A percentile compares a stretch with the other conserved stretches of the same genome.
Conservation (phyloP, 2,797 vertebrate genomes). For the Phyllotis vaccarum region DNA sequence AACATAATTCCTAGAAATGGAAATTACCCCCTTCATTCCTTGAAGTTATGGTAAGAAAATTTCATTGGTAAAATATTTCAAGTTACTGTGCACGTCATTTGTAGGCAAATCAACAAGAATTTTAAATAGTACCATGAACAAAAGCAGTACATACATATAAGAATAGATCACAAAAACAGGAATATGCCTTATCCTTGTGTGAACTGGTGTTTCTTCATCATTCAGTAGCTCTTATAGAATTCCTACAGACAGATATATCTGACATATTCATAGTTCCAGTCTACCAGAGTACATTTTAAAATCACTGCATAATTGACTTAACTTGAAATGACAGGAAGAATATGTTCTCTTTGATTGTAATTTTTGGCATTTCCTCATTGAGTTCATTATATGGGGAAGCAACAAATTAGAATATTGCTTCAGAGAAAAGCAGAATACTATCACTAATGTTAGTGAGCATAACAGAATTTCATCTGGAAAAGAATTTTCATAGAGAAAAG, state of each 20-base stretch:
- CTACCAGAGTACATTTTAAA: neutral
- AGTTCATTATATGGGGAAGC: neutral
- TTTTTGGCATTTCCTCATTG: neutral
- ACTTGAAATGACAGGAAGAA: neutral
- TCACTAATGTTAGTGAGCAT: neutral
- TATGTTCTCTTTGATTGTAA: neutral
- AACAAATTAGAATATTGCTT: neutral
- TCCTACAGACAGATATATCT: neutral
- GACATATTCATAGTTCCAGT: neutral
- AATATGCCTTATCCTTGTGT: neutral
- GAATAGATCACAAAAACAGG: neutral
- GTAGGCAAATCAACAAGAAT: slow-evolving; percentile 34
- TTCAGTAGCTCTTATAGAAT: neutral
- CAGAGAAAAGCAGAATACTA: neutral
- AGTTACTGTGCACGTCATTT: slow-evolving; percentile 22
- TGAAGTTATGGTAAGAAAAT: neutral
- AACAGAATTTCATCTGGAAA: neutral
- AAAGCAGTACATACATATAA: neutral
- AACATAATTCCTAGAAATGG: neutral
- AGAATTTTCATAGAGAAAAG: neutral
- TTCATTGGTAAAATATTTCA: neutral
- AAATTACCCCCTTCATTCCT: neutral
- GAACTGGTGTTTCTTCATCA: neutral
- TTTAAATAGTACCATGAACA: neutral
- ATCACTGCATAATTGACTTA: neutral